phyloP scores from a whole-genome alignment of 2,888 invertebrate genomes.

The Chrysodeixis includens region DNA sequence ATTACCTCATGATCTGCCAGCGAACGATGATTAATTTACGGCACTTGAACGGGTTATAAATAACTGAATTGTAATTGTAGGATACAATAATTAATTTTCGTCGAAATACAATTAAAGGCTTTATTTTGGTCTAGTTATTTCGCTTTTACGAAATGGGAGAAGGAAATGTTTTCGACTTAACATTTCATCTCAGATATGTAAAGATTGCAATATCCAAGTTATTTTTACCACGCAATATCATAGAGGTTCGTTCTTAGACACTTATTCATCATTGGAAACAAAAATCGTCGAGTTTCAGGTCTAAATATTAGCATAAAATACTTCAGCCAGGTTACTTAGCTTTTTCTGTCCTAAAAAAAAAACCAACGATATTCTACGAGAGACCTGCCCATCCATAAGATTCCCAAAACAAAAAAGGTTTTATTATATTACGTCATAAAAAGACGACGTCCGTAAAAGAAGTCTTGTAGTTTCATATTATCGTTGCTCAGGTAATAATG shows the following conservation, averaged over 20 bases:
- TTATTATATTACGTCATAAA: neutral
- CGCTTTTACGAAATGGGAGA: neutral
- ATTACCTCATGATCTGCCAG: constrained; percentile 46
- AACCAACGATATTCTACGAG: neutral
- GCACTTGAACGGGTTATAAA: constrained; percentile 46
- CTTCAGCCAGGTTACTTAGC: too few species aligned
- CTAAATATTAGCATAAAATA: too few species aligned
- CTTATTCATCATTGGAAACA: too few species aligned
- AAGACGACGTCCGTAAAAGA: constrained; percentile 1
- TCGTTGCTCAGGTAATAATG: constrained; percentile 12
- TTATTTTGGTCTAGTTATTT: neutral
- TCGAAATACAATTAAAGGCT: constrained; percentile 23
- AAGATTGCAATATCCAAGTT: too few species aligned
- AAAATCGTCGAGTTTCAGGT: too few species aligned
- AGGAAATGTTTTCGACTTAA: neutral
- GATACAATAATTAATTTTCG: constrained; percentile 40
- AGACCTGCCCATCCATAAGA: neutral
- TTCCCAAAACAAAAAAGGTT: neutral
- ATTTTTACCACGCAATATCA: too few species aligned
- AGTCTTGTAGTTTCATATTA: constrained; percentile 1
- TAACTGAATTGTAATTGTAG: constrained; percentile 43
- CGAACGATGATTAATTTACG: constrained; percentile 50
- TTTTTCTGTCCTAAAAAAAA: neutral
- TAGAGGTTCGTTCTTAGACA: too few species aligned
- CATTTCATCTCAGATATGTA: too few species aligned